Percentiles rank a stretch among this genome's conserved stretches.
Conservation (phyloP, 2,113 vertebrate species). For the Gambusia holbrooki region DNA sequence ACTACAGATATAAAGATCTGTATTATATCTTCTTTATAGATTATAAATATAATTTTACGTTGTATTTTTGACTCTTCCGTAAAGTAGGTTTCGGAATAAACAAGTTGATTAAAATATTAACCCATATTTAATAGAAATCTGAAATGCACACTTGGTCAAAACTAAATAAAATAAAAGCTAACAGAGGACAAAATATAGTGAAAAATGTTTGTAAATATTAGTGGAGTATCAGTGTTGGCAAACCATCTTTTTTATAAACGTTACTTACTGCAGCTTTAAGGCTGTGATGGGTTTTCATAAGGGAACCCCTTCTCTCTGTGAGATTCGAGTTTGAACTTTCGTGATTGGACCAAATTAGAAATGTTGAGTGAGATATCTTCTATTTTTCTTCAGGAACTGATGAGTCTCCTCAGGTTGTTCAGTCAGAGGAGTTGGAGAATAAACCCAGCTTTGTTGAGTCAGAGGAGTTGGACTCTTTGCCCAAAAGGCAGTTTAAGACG, state of each 20-base stretch:
- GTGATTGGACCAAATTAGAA: background rate
- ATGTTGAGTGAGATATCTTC: background rate
- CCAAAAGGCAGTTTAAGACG: conserved; percentile 77
- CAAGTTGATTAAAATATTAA: no score
- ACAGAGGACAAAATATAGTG: no score
- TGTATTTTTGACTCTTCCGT: no score
- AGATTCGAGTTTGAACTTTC: background rate
- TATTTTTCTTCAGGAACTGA: conserved; percentile 46
- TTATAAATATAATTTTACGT: no score
- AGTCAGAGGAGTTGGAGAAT: conserved; percentile 64
- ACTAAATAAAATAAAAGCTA: no score
- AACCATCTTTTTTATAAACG: no score
- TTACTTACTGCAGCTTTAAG: background rate
- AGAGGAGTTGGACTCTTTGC: conserved; percentile 46
- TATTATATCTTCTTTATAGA: no score
- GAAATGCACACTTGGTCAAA: no score
- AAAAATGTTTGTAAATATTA: no score
- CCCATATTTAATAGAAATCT: no score
- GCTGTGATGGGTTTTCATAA: background rate
- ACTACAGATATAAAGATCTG: background rate
- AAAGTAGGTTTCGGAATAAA: no score
- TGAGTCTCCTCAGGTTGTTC: conserved; percentile 34
- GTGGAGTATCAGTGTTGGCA: no score
- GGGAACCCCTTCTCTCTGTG: background rate
- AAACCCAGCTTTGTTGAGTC: conserved; percentile 69